These are phyloP conservation scores for Nomada fucata DNA, from an alignment of 2,888 invertebrate genomes.

Conservation along the genomic window DNA sequence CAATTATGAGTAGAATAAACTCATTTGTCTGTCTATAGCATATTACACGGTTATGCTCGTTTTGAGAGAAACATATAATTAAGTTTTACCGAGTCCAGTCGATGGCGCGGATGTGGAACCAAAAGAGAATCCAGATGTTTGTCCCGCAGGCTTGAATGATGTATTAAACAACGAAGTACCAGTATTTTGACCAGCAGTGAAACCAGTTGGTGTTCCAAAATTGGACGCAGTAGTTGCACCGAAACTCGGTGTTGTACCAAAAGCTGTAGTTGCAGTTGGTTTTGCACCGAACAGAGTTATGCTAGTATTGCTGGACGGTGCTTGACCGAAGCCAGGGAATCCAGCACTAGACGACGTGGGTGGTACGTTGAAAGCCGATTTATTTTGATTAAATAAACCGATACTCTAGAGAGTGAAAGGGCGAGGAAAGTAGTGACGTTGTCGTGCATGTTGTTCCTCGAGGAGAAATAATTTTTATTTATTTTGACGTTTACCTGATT, in stretches of 20 bases:
- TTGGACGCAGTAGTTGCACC: slow-evolving; percentile 75
- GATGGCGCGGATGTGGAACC: slow-evolving; percentile 77
- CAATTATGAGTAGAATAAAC: background rate
- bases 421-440: background rate
- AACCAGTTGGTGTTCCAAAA: slow-evolving; percentile 73
- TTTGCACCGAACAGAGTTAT: slow-evolving; percentile 83
- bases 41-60: too few species aligned
- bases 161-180: slow-evolving; percentile 84
- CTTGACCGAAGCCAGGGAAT: slow-evolving; percentile 83
- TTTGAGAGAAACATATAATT: background rate
- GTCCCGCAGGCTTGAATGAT: slow-evolving; percentile 83
- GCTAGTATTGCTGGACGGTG: slow-evolving; percentile 69
- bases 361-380: slow-evolving; percentile 82
- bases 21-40: too few species aligned
- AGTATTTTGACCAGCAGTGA: slow-evolving; percentile 77
- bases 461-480: too few species aligned
- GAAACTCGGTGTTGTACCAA: slow-evolving; percentile 82
- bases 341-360: slow-evolving; percentile 82
- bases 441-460: too few species aligned
- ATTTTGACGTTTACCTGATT: slow-evolving; percentile 77
- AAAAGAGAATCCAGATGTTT: slow-evolving; percentile 83
- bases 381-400: slow-evolving; percentile 84
- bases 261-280: slow-evolving; percentile 82
- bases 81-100: slow-evolving; percentile 76
- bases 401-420: slow-evolving; percentile 74